These are phyloP conservation scores for Salvator merianae DNA, from an alignment of 2,113 vertebrate species.

Conservation along the genomic window DNA sequence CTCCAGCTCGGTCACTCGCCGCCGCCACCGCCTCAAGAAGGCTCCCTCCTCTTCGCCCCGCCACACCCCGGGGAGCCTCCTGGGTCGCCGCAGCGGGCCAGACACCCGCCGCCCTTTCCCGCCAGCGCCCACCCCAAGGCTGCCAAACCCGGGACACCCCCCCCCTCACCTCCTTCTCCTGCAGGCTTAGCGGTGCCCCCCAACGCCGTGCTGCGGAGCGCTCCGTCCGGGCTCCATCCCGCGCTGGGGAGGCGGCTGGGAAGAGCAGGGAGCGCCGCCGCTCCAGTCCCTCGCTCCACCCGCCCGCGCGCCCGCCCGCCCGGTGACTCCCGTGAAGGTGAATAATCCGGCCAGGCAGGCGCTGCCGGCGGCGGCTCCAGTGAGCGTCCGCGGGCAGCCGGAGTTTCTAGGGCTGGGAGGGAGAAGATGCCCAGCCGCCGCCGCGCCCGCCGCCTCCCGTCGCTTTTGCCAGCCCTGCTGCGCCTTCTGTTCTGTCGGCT, in stretches of 20 bases:
- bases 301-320: background rate
- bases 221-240: background rate
- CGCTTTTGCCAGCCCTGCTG: no score
- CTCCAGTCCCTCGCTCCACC: background rate
- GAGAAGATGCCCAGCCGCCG: background rate
- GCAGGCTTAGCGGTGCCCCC: background rate
- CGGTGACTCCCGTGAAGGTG: background rate
- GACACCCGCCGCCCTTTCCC: background rate
- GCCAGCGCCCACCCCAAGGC: background rate
- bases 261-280: background rate
- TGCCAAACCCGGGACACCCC: background rate
- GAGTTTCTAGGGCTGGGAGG: background rate
- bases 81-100: background rate
- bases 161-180: background rate
- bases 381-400: background rate
- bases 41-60: conserved; percentile 27
- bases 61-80: background rate
- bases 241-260: background rate
- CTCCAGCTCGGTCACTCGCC: background rate
- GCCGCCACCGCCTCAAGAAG: conserved; percentile 9
- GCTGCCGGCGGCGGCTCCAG: background rate
- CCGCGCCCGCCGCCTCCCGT: background rate
- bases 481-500: conserved; percentile 22
- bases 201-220: background rate
- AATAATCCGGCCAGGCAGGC: background rate